A percentile compares a stretch with the other conserved stretches of the same genome.
phyloP scores from a whole-genome alignment of 2,113 vertebrate species.

The Neodontobutis hainanensis region DNA sequence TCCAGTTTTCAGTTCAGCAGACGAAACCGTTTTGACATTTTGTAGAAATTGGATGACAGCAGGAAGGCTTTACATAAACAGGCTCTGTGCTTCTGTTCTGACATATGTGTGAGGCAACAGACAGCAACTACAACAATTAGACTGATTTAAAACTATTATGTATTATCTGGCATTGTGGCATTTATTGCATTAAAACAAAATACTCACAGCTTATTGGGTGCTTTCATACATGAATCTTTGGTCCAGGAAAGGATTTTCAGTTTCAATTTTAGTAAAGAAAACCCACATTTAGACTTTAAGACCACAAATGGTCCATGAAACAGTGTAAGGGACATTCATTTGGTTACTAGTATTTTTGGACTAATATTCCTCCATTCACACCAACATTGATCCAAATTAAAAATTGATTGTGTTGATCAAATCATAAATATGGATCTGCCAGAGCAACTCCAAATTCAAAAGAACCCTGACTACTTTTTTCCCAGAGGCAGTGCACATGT shows the following conservation, averaged over 20 bases:
- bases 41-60: slow-evolving; percentile 2
- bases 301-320: too few relatives aligned
- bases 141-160: background rate
- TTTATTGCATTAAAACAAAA: background rate
- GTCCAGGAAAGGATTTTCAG: background rate
- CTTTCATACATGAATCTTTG: background rate
- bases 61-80: slow-evolving; percentile 1
- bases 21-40: slow-evolving; percentile 20
- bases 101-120: slow-evolving; percentile 2
- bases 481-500: background rate
- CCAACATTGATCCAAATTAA: background rate
- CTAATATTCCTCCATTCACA: background rate
- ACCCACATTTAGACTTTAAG: too few relatives aligned
- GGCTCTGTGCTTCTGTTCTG: background rate
- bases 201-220: background rate
- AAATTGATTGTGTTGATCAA: background rate
- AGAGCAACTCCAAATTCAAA: background rate
- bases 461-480: background rate
- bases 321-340: too few relatives aligned
- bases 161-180: background rate
- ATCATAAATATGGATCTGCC: background rate
- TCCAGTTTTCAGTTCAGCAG: slow-evolving; percentile 8
- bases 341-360: background rate
- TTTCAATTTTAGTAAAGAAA: too few relatives aligned
- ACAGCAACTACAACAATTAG: background rate